Evolutionary conservation across 2,888 invertebrate genomes (phyloP).

Genomic region (Leptodirus hochenwartii): DNA sequence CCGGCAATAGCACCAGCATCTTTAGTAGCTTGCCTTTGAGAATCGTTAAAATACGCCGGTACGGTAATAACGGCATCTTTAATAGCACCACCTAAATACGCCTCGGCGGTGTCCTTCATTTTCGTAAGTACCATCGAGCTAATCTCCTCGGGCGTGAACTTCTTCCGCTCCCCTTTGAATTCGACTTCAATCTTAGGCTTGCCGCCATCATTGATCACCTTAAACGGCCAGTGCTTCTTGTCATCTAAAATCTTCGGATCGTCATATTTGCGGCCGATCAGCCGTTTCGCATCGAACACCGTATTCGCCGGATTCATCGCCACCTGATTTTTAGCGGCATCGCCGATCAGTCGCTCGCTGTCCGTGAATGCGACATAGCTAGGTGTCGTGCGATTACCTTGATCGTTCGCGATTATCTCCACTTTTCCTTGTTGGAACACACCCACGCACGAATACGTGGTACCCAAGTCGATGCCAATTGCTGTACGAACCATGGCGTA

Average conservation of each 20-base stretch:
- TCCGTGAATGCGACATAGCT: slow-evolving; percentile 80
- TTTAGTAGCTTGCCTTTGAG: slow-evolving; percentile 60
- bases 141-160: slow-evolving; percentile 49
- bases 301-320: slow-evolving; percentile 56
- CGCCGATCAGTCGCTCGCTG: slow-evolving; percentile 66
- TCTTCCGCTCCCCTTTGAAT: slow-evolving; percentile 42
- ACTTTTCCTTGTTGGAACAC: slow-evolving; percentile 68
- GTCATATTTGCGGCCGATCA: slow-evolving; percentile 63
- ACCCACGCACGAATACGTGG: slow-evolving; percentile 48
- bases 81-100: slow-evolving; percentile 45
- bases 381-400: slow-evolving; percentile 75
- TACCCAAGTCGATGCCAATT: slow-evolving; percentile 54
- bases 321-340: slow-evolving; percentile 74
- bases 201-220: slow-evolving; percentile 41
- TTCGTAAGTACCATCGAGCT: slow-evolving; percentile 46
- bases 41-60: slow-evolving; percentile 53
- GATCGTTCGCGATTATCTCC: slow-evolving; percentile 74
- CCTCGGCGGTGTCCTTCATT: slow-evolving; percentile 52
- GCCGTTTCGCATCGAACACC: slow-evolving; percentile 51
- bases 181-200: slow-evolving; percentile 52
- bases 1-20: slow-evolving; percentile 63
- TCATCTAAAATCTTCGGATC: slow-evolving; percentile 60
- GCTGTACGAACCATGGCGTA: slow-evolving; percentile 34
- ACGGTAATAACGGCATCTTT: slow-evolving; percentile 63
- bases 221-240: slow-evolving; percentile 74